Conservation (phyloP, 2,888 invertebrate genomes). For the Boloria euphrosyne region DNA sequence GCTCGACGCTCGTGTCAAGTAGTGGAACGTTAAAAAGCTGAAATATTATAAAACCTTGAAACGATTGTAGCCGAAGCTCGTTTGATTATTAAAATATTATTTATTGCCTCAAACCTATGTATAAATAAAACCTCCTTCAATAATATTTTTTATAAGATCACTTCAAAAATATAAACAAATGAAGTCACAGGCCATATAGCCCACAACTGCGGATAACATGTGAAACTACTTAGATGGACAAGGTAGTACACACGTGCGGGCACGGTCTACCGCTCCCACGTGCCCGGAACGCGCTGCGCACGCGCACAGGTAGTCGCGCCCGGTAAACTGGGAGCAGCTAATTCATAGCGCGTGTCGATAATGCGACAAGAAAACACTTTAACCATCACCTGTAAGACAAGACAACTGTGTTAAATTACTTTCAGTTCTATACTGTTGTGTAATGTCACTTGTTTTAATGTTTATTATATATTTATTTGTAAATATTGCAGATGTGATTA, state of each 20-base stretch:
- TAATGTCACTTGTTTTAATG: background rate
- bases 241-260: constrained; percentile 61
- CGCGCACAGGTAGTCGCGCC: constrained; percentile 52
- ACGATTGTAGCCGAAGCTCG: no score
- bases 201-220: constrained; percentile 42
- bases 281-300: constrained; percentile 50
- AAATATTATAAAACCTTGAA: no score
- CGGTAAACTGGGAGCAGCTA: constrained; percentile 35
- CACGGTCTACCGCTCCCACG: constrained; percentile 62
- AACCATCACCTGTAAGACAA: constrained; percentile 20
- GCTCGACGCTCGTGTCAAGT: no score
- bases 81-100: no score
- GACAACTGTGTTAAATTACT: background rate
- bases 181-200: constrained; percentile 14
- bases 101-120: no score
- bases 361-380: constrained; percentile 20
- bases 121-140: background rate
- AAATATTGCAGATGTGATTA: no score
- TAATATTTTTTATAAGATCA: background rate
- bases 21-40: no score
- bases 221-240: constrained; percentile 48
- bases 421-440: background rate
- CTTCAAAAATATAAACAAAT: background rate
- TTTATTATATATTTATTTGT: no score
- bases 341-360: constrained; percentile 52